These are phyloP conservation scores for human (Homo sapiens) DNA, from an alignment of 2,113 vertebrate species.

Conservation along the genomic window GRCh38 chr3:183752001-183752500, in stretches of 20 bases:
- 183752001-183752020: not conserved
- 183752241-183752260: constrained; percentile 91
- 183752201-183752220: constrained; percentile 87
- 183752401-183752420: not conserved
- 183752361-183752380: not conserved
- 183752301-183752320: not conserved
- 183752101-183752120: constrained; percentile 92
- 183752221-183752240: constrained; percentile 82
- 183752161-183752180: constrained; percentile 82
- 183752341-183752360: not conserved
- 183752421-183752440: not conserved
- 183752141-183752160: constrained; percentile 82
- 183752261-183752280: not conserved
- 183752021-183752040: not conserved
- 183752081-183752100: constrained; percentile 95
- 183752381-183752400: not conserved
- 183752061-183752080: constrained; percentile 92
- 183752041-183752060: constrained; percentile 11
- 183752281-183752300: not conserved
- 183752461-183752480: too few species aligned
- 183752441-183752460: too few species aligned
- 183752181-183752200: constrained; percentile 85
- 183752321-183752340: not conserved
- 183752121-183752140: constrained; percentile 85
- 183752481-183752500: too few species aligned